Conservation (phyloP, 2,888 invertebrate species). For the Scaeva pyrastri region DNA sequence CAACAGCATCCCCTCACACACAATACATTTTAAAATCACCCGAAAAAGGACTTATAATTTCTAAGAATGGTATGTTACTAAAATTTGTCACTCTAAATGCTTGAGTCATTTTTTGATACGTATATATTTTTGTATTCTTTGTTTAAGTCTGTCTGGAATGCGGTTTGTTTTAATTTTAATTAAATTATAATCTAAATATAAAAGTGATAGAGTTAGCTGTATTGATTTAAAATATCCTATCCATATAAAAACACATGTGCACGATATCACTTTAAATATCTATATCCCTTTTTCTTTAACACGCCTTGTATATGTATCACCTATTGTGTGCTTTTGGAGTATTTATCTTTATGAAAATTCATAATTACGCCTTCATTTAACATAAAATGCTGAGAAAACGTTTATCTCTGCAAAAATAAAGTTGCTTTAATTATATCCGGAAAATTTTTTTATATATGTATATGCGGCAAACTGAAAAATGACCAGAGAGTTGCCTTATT, state of each 20-base stretch:
- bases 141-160: conserved; percentile 18
- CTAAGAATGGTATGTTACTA: conserved; percentile 68
- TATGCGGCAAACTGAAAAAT: conserved; percentile 52
- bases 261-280: conserved; percentile 39
- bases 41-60: conserved; percentile 59
- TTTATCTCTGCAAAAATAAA: neutral
- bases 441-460: conserved; percentile 53
- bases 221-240: conserved; percentile 30
- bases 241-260: conserved; percentile 60
- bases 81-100: conserved; percentile 40
- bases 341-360: neutral
- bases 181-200: conserved; percentile 39
- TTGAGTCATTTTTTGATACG: conserved; percentile 50
- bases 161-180: conserved; percentile 1
- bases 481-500: conserved; percentile 68
- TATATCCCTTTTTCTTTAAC: conserved; percentile 55
- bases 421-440: conserved; percentile 43
- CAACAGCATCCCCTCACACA: conserved; percentile 19
- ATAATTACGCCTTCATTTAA: neutral
- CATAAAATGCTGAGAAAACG: neutral
- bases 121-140: conserved; percentile 6
- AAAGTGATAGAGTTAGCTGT: conserved; percentile 43
- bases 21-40: conserved; percentile 21
- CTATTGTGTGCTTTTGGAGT: conserved; percentile 6
- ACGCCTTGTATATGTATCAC: conserved; percentile 66